A percentile compares a stretch with the other conserved stretches of the same genome.
These are phyloP conservation scores for Barbus barbus DNA, from an alignment of 2,113 vertebrate genomes.

Conservation along the genomic window DNA sequence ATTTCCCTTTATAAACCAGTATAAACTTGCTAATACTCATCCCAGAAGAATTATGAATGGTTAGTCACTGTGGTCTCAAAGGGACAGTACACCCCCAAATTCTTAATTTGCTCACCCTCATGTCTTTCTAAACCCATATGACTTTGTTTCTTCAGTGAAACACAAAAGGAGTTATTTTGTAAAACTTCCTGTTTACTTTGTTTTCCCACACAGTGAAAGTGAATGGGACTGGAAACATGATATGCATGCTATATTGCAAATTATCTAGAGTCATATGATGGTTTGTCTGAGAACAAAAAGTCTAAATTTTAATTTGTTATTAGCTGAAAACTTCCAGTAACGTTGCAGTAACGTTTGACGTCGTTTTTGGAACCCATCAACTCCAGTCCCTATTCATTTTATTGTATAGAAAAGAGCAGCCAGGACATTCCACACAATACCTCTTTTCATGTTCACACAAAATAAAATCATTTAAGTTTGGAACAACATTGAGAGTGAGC, in stretches of 20 bases:
- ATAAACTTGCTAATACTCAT: slow-evolving; percentile 73
- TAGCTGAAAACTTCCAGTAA: not conserved
- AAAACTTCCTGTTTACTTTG: not conserved
- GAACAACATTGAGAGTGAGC: not conserved
- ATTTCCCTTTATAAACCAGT: too few species aligned
- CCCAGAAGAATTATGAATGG: slow-evolving; percentile 10
- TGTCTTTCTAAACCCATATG: not conserved
- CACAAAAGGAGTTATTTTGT: not conserved
- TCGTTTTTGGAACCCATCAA: too few species aligned
- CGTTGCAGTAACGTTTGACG: not conserved
- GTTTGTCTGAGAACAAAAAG: not conserved
- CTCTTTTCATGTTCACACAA: not conserved
- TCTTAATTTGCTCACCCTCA: not conserved
- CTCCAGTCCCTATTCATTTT: not conserved
- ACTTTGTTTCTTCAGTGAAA: not conserved
- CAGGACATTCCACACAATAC: not conserved
- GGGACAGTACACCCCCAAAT: not conserved
- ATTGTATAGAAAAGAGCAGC: not conserved
- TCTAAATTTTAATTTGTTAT: too few species aligned
- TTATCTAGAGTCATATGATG: not conserved
- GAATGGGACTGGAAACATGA: not conserved
- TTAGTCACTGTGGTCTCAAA: slow-evolving; percentile 27
- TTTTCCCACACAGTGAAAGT: not conserved
- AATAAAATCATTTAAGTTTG: not conserved
- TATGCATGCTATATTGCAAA: not conserved